phyloP scores from a whole-genome alignment of 2,113 vertebrate species.

The Montifringilla adamsi region DNA sequence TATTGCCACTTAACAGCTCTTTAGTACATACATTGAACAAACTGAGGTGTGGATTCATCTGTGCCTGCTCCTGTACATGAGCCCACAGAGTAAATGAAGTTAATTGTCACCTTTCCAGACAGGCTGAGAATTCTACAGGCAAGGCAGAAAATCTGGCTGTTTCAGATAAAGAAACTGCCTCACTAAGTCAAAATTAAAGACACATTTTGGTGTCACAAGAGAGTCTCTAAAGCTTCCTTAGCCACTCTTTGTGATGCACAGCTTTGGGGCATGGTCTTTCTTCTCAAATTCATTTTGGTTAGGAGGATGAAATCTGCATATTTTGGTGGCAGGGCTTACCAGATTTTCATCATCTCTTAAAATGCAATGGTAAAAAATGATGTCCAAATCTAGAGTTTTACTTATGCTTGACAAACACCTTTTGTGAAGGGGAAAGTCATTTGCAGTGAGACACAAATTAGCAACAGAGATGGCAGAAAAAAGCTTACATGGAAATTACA shows the following conservation, averaged over 20 bases:
- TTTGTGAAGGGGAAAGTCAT: neutral
- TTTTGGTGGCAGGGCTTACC: neutral
- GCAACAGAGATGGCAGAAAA: neutral
- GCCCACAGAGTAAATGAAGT: neutral
- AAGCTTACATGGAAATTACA: neutral
- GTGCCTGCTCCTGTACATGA: neutral
- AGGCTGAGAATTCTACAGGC: neutral
- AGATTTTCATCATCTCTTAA: neutral
- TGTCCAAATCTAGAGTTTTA: neutral
- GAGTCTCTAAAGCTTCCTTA: neutral
- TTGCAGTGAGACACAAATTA: neutral
- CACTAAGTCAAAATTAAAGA: neutral
- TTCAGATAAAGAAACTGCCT: neutral
- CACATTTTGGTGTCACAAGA: neutral
- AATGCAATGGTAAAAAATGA: neutral
- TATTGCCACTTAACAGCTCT: slow-evolving; percentile 19
- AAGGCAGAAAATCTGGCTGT: neutral
- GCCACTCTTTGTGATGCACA: rapidly evolving
- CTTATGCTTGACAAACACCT: neutral
- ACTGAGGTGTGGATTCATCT: neutral
- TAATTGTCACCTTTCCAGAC: neutral
- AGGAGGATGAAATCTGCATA: neutral
- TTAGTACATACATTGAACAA: neutral
- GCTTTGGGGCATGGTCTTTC: neutral
- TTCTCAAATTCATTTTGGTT: neutral